Evolutionary conservation across 2,888 invertebrate genomes (phyloP), one percentile per base, ranked within the genome.

Genomic region (Caenorhabditis afra): DNA sequence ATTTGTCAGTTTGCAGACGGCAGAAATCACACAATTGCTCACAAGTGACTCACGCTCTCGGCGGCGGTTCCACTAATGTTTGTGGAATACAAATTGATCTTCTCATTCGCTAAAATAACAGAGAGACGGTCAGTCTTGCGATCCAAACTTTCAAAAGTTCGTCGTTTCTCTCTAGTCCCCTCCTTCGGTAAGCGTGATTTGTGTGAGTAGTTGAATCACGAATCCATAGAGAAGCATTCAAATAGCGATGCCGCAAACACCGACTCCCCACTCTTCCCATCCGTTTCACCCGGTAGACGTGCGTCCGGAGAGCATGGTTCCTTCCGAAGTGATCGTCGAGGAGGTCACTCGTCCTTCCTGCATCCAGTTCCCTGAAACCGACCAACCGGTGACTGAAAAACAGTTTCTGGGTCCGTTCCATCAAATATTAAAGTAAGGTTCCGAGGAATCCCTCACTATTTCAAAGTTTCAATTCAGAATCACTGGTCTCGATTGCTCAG

Each of bases 21-120:
- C 68, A 70, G 68, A 70, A 70, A 70, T 70, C 68, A 61, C 59
- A 70, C 23, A 44, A 18, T 20, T 3, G n/a, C 14, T 20, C 3
- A 2, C 18, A 1, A 14, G 10, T 35, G 52, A 57, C 50, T 50
- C 67, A 67, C 44, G 14, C 2, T 53, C 20, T 53, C 18, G 64
- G 16, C 3, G 20, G 20, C 44, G 2, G 39, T 44, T 41, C 50
- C 14, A 3, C 10, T 35, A 8, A 35, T 67, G 49, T 55, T 55
- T 67, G 39, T 57, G 47, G 14, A 47, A 29, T 35, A 55, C 55
- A 45, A 55, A 55, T 55, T 66, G 66, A 45, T 41, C 50, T 61
- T 61, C 37, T n/a, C 35, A 8, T 61, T 61, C 39, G 39, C 2
- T 3, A 52, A 64, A 64, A 12, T 22, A 50, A 64, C 20, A 41